Evolutionary conservation across 2,113 vertebrate species (phyloP).

Genomic region (Laterallus jamaicensis): DNA sequence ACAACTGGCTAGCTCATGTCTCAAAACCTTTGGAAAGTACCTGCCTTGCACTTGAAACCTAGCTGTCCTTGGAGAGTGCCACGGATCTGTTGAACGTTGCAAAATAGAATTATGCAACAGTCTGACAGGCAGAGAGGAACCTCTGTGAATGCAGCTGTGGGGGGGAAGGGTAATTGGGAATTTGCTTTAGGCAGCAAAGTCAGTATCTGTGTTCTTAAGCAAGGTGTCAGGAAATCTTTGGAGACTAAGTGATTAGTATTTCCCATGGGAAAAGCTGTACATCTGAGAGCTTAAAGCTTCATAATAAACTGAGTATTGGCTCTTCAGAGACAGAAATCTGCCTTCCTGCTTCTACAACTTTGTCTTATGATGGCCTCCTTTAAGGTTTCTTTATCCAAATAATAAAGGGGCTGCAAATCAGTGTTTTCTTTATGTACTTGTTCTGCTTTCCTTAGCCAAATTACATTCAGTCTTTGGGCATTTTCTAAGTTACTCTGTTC

Average conservation of each 20-base stretch:
- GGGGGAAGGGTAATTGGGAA: not conserved
- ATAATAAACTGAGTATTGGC: not conserved
- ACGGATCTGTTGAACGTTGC: not conserved
- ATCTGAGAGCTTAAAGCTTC: not conserved
- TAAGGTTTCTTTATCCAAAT: not conserved
- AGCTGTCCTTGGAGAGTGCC: not conserved
- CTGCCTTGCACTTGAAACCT: not conserved
- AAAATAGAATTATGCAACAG: not conserved
- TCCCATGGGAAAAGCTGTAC: slow-evolving; percentile 27
- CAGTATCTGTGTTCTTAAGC: slow-evolving; percentile 42
- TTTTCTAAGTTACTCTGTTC: not conserved
- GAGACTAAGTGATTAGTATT: slow-evolving; percentile 48
- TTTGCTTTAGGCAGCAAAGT: slow-evolving; percentile 46
- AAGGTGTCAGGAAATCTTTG: slow-evolving; percentile 4
- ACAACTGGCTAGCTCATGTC: not conserved
- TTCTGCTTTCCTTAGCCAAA: not conserved
- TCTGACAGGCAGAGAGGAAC: not conserved
- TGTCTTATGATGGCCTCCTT: not conserved
- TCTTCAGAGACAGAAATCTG: not conserved
- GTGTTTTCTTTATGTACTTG: not conserved
- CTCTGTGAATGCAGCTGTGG: not conserved
- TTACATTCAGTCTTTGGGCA: not conserved
- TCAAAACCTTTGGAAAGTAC: not conserved
- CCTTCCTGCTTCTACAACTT: not conserved
- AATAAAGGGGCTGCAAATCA: not conserved